phyloP scores from a whole-genome alignment of 2,797 vertebrate species.

The Luscinia luscinia region DNA sequence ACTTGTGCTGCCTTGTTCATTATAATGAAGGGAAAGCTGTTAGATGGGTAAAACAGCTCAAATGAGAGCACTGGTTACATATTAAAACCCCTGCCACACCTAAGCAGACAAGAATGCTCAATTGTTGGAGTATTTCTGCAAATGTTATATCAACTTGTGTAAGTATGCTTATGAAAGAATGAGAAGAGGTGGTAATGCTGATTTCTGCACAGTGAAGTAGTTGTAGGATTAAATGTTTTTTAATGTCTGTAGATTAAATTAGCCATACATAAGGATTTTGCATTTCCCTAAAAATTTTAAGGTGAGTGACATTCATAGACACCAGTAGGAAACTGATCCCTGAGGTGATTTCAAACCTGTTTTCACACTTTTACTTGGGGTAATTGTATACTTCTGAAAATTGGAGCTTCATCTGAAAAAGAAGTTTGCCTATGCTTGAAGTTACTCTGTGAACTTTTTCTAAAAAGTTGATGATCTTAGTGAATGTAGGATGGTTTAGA shows the following conservation, averaged over 20 bases:
- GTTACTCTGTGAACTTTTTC: background rate
- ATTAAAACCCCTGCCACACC: background rate
- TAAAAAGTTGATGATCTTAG: background rate
- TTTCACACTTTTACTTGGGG: background rate
- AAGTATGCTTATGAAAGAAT: background rate
- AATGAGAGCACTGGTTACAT: background rate
- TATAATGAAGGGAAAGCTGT: background rate
- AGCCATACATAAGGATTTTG: background rate
- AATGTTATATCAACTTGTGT: accelerated
- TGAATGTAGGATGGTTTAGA: background rate
- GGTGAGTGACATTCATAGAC: background rate
- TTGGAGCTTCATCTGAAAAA: background rate
- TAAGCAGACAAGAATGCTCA: background rate
- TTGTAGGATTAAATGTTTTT: background rate
- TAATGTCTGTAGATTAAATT: background rate
- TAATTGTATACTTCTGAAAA: background rate
- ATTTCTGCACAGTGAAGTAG: background rate
- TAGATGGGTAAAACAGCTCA: background rate
- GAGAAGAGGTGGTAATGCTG: background rate
- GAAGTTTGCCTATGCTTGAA: background rate
- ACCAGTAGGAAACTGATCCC: background rate
- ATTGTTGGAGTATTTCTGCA: background rate
- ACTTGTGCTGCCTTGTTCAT: background rate
- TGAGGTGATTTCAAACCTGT: background rate
- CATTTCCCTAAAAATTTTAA: background rate